Conservation (phyloP, 2,113 vertebrate species). For the Dipodomys merriami region DNA sequence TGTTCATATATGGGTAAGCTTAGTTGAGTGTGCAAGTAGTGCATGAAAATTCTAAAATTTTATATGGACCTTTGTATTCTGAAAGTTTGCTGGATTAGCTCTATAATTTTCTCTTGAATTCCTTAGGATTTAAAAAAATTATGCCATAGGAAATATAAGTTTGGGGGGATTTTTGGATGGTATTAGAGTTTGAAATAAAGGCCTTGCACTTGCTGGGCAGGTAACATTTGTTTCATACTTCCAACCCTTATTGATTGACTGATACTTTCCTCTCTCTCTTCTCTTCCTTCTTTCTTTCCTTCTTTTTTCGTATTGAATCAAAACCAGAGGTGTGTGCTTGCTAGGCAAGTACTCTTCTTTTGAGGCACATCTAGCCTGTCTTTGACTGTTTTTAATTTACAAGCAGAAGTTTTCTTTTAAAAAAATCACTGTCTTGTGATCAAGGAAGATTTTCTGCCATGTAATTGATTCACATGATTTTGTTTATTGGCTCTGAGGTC, state of each 20-base stretch:
- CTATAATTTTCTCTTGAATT: constrained; percentile 22
- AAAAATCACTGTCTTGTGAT: not conserved
- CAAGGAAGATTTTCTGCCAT: not conserved
- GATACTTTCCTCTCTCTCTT: no score
- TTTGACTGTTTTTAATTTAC: constrained; percentile 21
- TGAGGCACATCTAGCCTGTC: not conserved
- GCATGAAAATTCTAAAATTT: constrained; percentile 8
- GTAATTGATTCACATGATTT: not conserved
- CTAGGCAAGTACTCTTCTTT: not conserved
- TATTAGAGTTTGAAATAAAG: no score
- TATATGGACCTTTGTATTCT: not conserved
- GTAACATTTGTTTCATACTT: no score
- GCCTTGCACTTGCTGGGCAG: no score
- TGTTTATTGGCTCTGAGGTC: not conserved
- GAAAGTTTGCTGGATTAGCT: constrained; percentile 9
- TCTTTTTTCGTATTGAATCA: not conserved
- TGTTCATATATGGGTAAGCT: not conserved
- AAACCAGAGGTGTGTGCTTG: not conserved
- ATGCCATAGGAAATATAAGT: not conserved
- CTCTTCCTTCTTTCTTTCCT: no score
- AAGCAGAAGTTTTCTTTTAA: not conserved
- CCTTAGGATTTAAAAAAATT: not conserved
- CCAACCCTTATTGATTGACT: no score
- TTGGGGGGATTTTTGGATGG: not conserved
- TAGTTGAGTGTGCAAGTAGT: not conserved